Evolutionary conservation across 2,888 invertebrate genomes (phyloP), one percentile per base, ranked within the genome.

Genomic region (Phymatocera aterrima): DNA sequence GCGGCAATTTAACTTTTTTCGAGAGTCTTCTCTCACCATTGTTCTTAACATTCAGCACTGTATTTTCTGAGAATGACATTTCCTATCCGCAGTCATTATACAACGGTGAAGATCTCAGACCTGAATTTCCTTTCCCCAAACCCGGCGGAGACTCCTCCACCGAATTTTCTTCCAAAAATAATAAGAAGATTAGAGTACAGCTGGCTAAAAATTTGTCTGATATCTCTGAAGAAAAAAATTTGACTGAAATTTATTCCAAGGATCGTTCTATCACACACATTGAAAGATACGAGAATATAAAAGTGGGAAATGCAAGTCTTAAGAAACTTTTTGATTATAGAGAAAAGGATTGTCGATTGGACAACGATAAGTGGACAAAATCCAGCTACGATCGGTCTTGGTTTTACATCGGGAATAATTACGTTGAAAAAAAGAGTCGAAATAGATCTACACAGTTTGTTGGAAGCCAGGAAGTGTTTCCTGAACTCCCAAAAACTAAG

Each of bases 21-120:
- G 37, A 77, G 10, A 24, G 10, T 24, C 37, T 37, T n/a, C n/a
- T n/a, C n/a, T n/a, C n/a, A n/a, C n/a, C n/a, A n/a, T n/a, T 40
- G 5, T 57, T 57, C 60, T 60, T 8, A 12, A 6, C 31, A 18
- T 57, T n/a, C n/a, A n/a, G n/a, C 24, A 28, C 65, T 74, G 57
- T 77, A 46, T 60, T 84, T 83, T 82, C 81, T 84, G 83, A 85
- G 81, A 80, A 61, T 80, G 81, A 81, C 77, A 77, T 85, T 85
- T 57, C 82, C 78, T 46, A 81, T 80, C 79, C 83, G 51, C 85
- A 85, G 85, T 79, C 68, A 28, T 54, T 68, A 43, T 78, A 74
- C 82, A 81, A 77, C 78, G 77, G 78, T 46, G 82, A 85, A 80
- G 82, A 82, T 61, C 77, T 78, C 78, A 80, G 81, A 75, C 78